Base-by-base conservation (phyloP, 2,113 vertebrate genomes). In the Boleophthalmus pectinirostris region DNA sequence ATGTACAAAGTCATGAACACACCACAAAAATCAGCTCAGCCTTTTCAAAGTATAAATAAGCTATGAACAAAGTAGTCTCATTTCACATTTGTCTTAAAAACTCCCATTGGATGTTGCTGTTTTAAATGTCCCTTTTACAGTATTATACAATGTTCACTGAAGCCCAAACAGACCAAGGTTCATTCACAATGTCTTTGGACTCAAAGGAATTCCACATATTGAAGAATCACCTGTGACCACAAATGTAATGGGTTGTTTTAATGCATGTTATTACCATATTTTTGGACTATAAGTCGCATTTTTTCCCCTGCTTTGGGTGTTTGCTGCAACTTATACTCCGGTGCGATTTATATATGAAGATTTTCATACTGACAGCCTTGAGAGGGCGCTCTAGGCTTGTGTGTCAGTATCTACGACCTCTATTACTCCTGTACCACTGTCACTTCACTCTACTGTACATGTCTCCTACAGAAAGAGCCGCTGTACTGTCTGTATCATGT, bases 1-100 rank as follows among this genome's bases (percentile, higher is more conserved):
- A 92, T 93, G 84, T 93, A 94, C 92, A 93, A 78, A 38, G 73
- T 86, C 72, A 87, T 89, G 81, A 86, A 83, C 79, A 88, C 85
- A 79, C 73, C 73, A 79, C 72, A 86, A 77, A 88, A 56, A 83
- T 77, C 75, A 81, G 57, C 87, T 79, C 76, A 87, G 70, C 67
- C 72, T 47, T 80, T 87, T 76, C 86, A 58, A 79, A 70, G 89
- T 72, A 93, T 93, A 93, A 93, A 94, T 94, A 92, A 87, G n/a
- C 80, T 88, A 85, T 85, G 69, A 88, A 80, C 72, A 89, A 88
- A 91, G 85, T 91, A 87, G 87, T 90, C 87, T 85, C 70, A 46
- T 78, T 93, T 93, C 91, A 93, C 90, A 92, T 93, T 76, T 56
- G 57, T 74, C 54, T 60, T 15, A 14, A 70, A 79, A 18, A 68